Base-by-base conservation (phyloP, 53 echinoderm and acorn worm genomes). In the Crossaster papposus region DNA sequence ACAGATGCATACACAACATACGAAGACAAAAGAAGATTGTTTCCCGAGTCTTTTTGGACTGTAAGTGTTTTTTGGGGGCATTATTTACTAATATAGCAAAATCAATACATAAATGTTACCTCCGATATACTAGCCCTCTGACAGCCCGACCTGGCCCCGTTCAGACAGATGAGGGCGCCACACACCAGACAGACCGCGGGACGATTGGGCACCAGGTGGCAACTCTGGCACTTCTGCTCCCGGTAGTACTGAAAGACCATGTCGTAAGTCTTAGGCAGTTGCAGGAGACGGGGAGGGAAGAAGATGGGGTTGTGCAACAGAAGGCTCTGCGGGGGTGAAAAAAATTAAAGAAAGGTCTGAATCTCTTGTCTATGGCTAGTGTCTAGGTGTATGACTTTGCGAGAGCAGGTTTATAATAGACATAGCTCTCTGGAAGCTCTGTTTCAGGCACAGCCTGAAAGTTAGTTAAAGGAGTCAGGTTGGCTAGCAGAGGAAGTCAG, bases 181-280 rank as follows among this genome's bases (percentile, higher is more conserved):
- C 98, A 98, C 63, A 94, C 92, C 70, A 98, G 89, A 34, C 98
- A 98, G 23, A 98, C 70, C 35, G 91, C 89, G 20, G 98, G 98
- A 77, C 89, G 93, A 72, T 81, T 90, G 1, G 94, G 93, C 50
- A 85, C 87, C 32, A 53, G 83, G 38, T 83, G 88, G 80, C 98
- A 98, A 54, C 78, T 72, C 30, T 72, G 36, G 58, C 98, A 98
- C 36, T 50, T 82, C 54, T 92, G 90, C 31, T 94, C 89, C 35
- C 96, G 79, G 81, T 98, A 98, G 80, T 93, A 92, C 76, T 96
- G 93, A 79, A 98, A 98, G 38, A 98, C 30, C 14, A 90, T 76
- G 70, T 93, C 92, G 84, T 94, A 98, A 26, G 90, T 89, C 29
- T 63, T 77, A 6, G 98, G 98, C 23, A 98, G 92, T 50, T 90